These are phyloP conservation scores for Drosophila pseudotalamancana DNA, from an alignment of 2,888 invertebrate species.

Conservation along the genomic window DNA sequence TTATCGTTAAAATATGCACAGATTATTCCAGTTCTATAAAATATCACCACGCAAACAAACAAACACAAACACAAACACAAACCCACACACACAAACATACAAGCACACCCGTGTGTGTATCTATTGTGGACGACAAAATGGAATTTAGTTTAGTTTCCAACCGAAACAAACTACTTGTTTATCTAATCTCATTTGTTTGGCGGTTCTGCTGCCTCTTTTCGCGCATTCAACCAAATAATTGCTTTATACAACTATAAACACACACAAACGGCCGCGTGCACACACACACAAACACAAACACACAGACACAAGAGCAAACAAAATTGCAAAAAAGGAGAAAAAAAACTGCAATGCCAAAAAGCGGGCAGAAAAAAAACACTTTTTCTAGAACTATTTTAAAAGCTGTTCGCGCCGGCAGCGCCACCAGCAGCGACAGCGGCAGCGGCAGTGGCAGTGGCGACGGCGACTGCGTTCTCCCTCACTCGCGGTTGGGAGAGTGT, in stretches of 20 bases:
- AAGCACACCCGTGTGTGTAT: background rate
- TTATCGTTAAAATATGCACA: too few species aligned
- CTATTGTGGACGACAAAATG: background rate
- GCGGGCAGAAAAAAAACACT: slow-evolving; percentile 35
- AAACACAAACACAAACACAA: background rate
- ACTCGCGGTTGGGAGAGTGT: slow-evolving; percentile 21
- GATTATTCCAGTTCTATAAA: background rate
- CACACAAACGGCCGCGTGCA: too few species aligned
- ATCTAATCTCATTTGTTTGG: slow-evolving; percentile 66
- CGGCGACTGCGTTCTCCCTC: background rate
- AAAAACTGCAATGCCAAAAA: slow-evolving; percentile 46
- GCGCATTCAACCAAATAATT: slow-evolving; percentile 74
- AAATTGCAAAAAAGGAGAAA: slow-evolving; percentile 31
- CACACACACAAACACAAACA: slow-evolving; percentile 30
- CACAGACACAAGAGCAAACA: slow-evolving; percentile 30
- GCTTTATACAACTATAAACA: slow-evolving; percentile 45
- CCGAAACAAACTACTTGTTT: slow-evolving; percentile 71
- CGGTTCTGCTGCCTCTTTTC: slow-evolving; percentile 33
- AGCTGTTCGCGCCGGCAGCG: slow-evolving; percentile 25
- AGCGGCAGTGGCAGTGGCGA: slow-evolving; percentile 13
- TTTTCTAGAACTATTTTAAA: slow-evolving; percentile 77
- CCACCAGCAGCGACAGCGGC: slow-evolving; percentile 13
- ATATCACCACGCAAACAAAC: background rate
- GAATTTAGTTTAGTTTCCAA: slow-evolving; percentile 56
- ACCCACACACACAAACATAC: background rate